Evolutionary conservation across 1,140 invertebrate genomes (phyloP).

Genomic region (Pomacea maculata): DNA sequence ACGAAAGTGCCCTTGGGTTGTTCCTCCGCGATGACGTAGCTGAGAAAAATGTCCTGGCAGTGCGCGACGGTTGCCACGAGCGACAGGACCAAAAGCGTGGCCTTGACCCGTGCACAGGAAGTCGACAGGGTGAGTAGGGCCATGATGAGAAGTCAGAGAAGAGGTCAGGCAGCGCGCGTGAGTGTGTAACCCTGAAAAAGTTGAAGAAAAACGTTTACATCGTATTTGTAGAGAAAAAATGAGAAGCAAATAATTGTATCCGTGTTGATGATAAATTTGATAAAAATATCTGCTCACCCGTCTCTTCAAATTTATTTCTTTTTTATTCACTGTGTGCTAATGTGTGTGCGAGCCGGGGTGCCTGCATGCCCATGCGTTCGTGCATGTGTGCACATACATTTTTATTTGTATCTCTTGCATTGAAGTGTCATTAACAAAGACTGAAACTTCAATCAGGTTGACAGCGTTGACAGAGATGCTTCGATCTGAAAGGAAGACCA

Average conservation of each 20-base stretch:
- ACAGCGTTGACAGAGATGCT: no score
- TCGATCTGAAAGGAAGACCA: no score
- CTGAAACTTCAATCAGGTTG: no score
- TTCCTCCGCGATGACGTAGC: constrained; percentile 30
- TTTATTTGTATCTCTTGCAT: not conserved
- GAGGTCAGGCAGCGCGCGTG: not conserved
- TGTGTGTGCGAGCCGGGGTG: not conserved
- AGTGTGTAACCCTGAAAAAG: not conserved
- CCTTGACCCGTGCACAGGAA: not conserved
- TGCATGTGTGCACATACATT: not conserved
- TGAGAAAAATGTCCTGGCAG: constrained; percentile 26
- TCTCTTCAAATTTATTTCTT: not conserved
- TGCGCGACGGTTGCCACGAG: constrained; percentile 7
- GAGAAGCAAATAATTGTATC: not conserved
- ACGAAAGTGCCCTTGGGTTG: constrained; percentile 21
- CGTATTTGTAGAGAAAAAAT: not conserved
- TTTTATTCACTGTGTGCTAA: not conserved
- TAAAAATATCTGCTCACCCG: no score
- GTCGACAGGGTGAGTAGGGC: not conserved
- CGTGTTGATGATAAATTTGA: not conserved
- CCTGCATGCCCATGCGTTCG: not conserved
- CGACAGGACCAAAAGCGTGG: not conserved
- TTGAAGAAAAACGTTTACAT: no score
- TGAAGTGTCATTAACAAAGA: not conserved
- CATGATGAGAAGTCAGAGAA: no score